Evolutionary conservation across 1,140 invertebrate genomes (phyloP).

Genomic region (Lysiphlebus fabarum): DNA sequence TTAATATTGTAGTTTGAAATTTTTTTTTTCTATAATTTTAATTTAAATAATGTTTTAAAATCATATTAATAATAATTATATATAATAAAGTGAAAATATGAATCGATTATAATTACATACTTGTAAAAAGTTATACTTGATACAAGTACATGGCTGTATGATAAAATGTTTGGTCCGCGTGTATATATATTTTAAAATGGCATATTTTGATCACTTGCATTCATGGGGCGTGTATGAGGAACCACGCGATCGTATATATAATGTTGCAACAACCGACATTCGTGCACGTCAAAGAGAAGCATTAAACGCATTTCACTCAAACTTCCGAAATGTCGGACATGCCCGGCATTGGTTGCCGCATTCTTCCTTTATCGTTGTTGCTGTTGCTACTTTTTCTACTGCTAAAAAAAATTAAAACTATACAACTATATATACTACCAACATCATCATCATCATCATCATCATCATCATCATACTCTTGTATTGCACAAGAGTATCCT

Average conservation of each 20-base stretch:
- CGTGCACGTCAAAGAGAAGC: slow-evolving; percentile 27
- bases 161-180: too few species aligned
- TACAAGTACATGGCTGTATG: slow-evolving; percentile 6
- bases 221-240: slow-evolving; percentile 13
- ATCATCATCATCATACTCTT: neutral
- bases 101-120: too few species aligned
- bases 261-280: slow-evolving; percentile 18
- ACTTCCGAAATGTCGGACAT: slow-evolving; percentile 28
- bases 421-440: too few species aligned
- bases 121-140: neutral
- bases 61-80: too few species aligned
- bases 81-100: too few species aligned
- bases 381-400: neutral
- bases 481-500: neutral
- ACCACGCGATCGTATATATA: slow-evolving; percentile 22
- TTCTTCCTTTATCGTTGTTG: slow-evolving; percentile 24
- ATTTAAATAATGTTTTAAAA: too few species aligned
- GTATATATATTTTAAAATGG: neutral
- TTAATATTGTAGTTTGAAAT: too few species aligned
- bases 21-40: too few species aligned
- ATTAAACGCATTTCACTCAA: slow-evolving; percentile 30
- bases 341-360: slow-evolving; percentile 21
- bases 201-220: slow-evolving; percentile 14
- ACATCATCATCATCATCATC: neutral
- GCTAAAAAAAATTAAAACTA: too few species aligned